These are phyloP conservation scores for Ooceraea biroi DNA, from an alignment of 1,140 invertebrate genomes.

Conservation along the genomic window DNA sequence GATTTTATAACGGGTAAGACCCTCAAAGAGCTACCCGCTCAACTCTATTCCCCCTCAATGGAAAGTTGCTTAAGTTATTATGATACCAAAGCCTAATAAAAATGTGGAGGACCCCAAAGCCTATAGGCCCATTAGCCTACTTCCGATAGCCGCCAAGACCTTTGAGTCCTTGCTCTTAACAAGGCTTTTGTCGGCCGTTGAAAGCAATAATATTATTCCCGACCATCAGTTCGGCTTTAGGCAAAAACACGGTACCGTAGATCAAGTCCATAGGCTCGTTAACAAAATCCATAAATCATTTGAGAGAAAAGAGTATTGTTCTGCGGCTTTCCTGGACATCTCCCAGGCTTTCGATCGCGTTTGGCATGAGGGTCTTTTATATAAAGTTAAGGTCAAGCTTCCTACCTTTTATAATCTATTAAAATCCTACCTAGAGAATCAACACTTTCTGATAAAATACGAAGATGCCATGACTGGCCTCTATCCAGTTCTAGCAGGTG, in stretches of 20 bases:
- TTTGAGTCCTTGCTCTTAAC: slow-evolving; percentile 77
- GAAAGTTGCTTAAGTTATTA: slow-evolving; percentile 80
- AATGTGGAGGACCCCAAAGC: slow-evolving; percentile 57
- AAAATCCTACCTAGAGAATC: slow-evolving; percentile 42
- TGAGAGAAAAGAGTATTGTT: slow-evolving; percentile 55
- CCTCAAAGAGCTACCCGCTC: slow-evolving; percentile 69
- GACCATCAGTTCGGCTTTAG: slow-evolving; percentile 82
- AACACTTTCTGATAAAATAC: slow-evolving; percentile 24
- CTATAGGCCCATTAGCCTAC: slow-evolving; percentile 78
- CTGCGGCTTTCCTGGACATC: slow-evolving; percentile 68
- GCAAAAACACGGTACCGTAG: slow-evolving; percentile 72
- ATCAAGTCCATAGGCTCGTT: slow-evolving; percentile 69
- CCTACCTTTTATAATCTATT: background rate
- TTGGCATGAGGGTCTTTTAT: slow-evolving; percentile 76
- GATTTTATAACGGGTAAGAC: slow-evolving; percentile 74
- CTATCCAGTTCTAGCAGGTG: background rate
- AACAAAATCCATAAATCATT: slow-evolving; percentile 53
- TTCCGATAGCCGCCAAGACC: slow-evolving; percentile 76
- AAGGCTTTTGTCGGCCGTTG: slow-evolving; percentile 33
- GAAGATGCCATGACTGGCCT: background rate
- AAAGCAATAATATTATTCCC: slow-evolving; percentile 41
- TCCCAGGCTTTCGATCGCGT: slow-evolving; percentile 75
- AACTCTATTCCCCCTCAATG: slow-evolving; percentile 71
- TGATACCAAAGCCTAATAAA: slow-evolving; percentile 79
- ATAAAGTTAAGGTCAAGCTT: slow-evolving; percentile 63